Conservation (phyloP, 2,797 vertebrate species). For the Amniataba percoides region DNA sequence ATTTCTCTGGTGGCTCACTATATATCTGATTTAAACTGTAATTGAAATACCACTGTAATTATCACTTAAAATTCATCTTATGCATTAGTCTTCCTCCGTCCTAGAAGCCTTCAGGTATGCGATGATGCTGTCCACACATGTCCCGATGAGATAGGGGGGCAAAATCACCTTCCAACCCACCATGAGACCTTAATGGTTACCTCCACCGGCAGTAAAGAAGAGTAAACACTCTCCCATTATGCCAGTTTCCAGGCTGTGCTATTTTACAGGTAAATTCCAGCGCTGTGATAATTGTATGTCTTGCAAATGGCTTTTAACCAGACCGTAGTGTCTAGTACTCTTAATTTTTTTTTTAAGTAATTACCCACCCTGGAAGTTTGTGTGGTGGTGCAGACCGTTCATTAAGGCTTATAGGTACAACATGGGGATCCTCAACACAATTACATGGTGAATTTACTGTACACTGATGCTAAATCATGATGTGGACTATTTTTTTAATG, state of each 20-base stretch:
- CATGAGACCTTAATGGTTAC: constrained; percentile 53
- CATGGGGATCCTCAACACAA: constrained; percentile 4
- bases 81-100: background rate
- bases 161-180: constrained; percentile 19
- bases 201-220: constrained; percentile 13
- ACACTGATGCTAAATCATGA: constrained; percentile 10
- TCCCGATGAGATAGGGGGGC: background rate
- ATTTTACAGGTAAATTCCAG: constrained; percentile 44
- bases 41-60: constrained; percentile 4
- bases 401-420: constrained; percentile 6
- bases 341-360: background rate
- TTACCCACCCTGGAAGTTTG: constrained; percentile 12
- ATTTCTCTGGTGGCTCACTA: background rate
- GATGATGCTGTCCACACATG: constrained; percentile 3
- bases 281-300: constrained; percentile 44
- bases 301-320: constrained; percentile 34
- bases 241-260: background rate
- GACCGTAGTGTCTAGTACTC: constrained; percentile 5
- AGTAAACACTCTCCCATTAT: constrained; percentile 42
- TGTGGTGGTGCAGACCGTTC: background rate
- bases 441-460: constrained; percentile 17
- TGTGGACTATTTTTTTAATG: constrained; percentile 7
- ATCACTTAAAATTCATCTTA: background rate
- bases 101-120: background rate
- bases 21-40: background rate